phyloP scores from a whole-genome alignment of 2,113 vertebrate genomes.

The Bos taurus region ARS-UCD2.0 NC_037348.1:57498501-57499000 shows the following conservation, averaged over 20 bases:
- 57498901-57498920: background rate
- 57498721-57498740: background rate
- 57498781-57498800: background rate
- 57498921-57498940: constrained; percentile 1
- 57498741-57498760: background rate
- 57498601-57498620: background rate
- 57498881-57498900: background rate
- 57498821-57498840: background rate
- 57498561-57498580: background rate
- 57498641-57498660: constrained; percentile 6
- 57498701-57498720: background rate
- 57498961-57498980: background rate
- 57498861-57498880: background rate
- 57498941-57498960: background rate
- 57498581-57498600: background rate
- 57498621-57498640: background rate
- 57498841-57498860: background rate
- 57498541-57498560: background rate
- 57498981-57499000: background rate
- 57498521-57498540: background rate
- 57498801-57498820: background rate
- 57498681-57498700: background rate
- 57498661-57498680: background rate
- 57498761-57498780: background rate
- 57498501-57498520: background rate